Evolutionary conservation across 2,113 vertebrate genomes (phyloP).

Genomic region (Mugil cephalus): DNA sequence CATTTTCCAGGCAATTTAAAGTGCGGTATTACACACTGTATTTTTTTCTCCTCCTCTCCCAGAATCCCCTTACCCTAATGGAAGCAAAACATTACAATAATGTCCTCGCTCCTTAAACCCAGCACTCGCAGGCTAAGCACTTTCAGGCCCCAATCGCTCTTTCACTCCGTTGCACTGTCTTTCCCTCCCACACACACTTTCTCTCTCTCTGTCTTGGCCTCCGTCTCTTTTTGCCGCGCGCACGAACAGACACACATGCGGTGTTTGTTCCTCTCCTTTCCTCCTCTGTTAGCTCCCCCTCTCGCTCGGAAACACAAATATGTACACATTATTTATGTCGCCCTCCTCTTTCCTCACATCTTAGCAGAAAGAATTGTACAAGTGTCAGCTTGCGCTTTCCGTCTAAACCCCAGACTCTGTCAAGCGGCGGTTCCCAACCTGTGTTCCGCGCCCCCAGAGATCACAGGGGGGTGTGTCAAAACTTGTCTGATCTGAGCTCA

Average conservation of each 20-base stretch:
- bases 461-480: too few relatives aligned
- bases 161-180: slow-evolving; percentile 66
- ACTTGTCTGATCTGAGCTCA: too few relatives aligned
- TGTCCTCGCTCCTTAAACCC: slow-evolving; percentile 83
- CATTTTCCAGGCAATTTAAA: slow-evolving; percentile 88
- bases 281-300: slow-evolving; percentile 65
- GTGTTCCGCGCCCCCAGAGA: too few relatives aligned
- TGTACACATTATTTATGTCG: slow-evolving; percentile 44
- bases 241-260: slow-evolving; percentile 20
- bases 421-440: too few relatives aligned
- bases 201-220: slow-evolving; percentile 59
- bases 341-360: slow-evolving; percentile 14
- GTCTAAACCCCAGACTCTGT: slow-evolving; percentile 49
- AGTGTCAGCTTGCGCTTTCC: slow-evolving; percentile 54
- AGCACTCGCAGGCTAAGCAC: slow-evolving; percentile 83
- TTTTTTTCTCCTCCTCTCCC: slow-evolving; percentile 77
- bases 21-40: slow-evolving; percentile 83
- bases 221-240: slow-evolving; percentile 38
- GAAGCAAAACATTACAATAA: slow-evolving; percentile 89
- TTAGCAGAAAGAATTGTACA: slow-evolving; percentile 60
- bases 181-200: slow-evolving; percentile 68
- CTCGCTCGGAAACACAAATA: slow-evolving; percentile 56
- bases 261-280: slow-evolving; percentile 55
- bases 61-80: slow-evolving; percentile 85
- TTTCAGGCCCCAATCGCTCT: slow-evolving; percentile 80